phyloP scores from a whole-genome alignment of 2,888 invertebrate genomes.

The Rosalia funebris region DNA sequence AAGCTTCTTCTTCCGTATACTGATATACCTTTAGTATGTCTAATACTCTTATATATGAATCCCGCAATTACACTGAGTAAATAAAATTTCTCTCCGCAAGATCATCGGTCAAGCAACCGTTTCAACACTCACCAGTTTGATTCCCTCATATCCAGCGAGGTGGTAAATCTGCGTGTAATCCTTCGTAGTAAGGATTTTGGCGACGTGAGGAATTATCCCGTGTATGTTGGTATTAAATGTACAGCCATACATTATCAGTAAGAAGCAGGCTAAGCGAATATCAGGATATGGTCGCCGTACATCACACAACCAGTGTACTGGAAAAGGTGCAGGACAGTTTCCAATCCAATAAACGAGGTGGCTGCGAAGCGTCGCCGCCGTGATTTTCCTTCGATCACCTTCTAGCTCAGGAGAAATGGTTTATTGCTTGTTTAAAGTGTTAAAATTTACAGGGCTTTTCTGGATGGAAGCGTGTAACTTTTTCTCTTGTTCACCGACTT shows the following conservation, averaged over 20 bases:
- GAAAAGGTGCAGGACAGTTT: slow-evolving; percentile 54
- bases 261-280: slow-evolving; percentile 46
- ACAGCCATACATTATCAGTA: slow-evolving; percentile 48
- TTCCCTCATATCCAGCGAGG: slow-evolving; percentile 22
- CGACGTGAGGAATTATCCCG: slow-evolving; percentile 30
- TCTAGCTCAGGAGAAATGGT: neutral
- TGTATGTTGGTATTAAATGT: slow-evolving; percentile 37
- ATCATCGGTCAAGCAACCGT: slow-evolving; percentile 24
- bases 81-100: slow-evolving; percentile 15
- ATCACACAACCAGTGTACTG: slow-evolving; percentile 54
- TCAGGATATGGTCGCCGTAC: slow-evolving; percentile 49
- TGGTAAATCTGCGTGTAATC: slow-evolving; percentile 29
- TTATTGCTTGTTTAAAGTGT: neutral
- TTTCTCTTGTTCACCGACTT: no score
- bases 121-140: no score
- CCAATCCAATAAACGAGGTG: slow-evolving; percentile 50
- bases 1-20: no score
- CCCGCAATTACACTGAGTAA: slow-evolving; percentile 19
- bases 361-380: slow-evolving; percentile 7
- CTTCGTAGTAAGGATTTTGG: slow-evolving; percentile 24
- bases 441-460: no score
- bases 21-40: neutral
- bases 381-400: slow-evolving; percentile 8
- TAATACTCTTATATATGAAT: slow-evolving; percentile 1
- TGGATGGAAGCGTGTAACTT: no score